phyloP scores from a whole-genome alignment of 2,797 vertebrate genomes.

The Pangasius krempfi region DNA sequence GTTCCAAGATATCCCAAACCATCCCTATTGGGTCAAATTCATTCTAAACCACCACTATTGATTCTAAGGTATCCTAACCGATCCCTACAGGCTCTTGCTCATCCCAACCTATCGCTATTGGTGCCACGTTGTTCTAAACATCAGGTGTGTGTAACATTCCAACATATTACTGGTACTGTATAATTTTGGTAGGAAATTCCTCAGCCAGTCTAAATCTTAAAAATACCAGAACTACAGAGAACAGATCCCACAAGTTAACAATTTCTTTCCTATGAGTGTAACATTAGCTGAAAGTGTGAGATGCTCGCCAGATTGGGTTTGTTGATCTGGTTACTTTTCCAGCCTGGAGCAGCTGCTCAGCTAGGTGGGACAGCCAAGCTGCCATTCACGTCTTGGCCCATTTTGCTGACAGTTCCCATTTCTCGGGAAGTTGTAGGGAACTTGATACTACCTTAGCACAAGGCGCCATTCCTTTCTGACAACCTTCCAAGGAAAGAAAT shows the following conservation, averaged over 20 bases:
- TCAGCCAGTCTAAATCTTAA: not conserved
- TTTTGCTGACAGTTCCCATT: conserved; percentile 30
- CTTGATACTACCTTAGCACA: conserved; percentile 27
- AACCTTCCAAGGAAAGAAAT: not conserved
- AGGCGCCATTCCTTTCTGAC: conserved; percentile 4
- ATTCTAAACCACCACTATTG: not conserved
- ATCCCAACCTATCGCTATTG: not conserved
- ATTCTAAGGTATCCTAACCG: not conserved
- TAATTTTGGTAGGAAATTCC: not conserved
- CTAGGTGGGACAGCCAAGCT: not conserved
- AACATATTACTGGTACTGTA: not conserved
- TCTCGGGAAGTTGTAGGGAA: conserved; percentile 7
- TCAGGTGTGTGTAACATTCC: not conserved
- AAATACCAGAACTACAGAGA: not conserved
- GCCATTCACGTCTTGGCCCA: not conserved
- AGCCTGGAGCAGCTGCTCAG: conserved; percentile 10
- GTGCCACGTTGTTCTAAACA: not conserved
- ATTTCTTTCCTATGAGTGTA: not conserved
- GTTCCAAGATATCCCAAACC: not conserved
- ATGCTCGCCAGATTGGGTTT: not conserved
- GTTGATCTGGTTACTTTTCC: conserved; percentile 16
- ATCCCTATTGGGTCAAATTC: not conserved
- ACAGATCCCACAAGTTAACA: not conserved
- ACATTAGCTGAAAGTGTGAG: not conserved
- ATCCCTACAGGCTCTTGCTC: not conserved